phyloP scores from a whole-genome alignment of 2,888 invertebrate genomes.

The Portevinia maculata region DNA sequence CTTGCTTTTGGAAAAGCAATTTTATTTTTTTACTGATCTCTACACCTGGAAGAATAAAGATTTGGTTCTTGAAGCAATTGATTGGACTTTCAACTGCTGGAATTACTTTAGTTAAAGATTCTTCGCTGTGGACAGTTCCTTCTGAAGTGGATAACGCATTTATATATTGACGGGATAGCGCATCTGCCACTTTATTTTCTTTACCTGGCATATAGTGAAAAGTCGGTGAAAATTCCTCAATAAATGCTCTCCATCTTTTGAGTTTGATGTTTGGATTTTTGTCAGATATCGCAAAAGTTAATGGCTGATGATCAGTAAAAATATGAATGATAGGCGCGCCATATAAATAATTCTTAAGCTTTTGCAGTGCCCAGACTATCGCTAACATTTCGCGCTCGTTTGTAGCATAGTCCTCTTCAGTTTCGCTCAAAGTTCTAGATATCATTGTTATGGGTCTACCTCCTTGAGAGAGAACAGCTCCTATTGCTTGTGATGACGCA shows the following conservation, averaged over 20 bases:
- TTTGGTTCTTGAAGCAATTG: constrained; percentile 28
- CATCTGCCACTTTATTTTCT: constrained; percentile 36
- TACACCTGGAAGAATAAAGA: not conserved
- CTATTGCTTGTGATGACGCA: constrained; percentile 76
- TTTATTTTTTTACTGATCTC: constrained; percentile 21
- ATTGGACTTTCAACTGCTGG: constrained; percentile 17
- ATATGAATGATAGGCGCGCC: constrained; percentile 69
- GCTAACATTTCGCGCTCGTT: constrained; percentile 79
- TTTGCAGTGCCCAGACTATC: too few relatives aligned
- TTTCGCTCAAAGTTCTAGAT: constrained; percentile 75
- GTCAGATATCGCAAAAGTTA: constrained; percentile 61
- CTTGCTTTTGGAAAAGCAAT: constrained; percentile 16
- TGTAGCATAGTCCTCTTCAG: constrained; percentile 72
- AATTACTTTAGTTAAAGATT: constrained; percentile 6
- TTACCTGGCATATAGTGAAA: constrained; percentile 36
- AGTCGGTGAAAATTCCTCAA: constrained; percentile 27
- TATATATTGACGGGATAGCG: constrained; percentile 26
- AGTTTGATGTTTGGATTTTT: constrained; percentile 32
- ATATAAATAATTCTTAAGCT: too few relatives aligned
- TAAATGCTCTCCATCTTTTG: constrained; percentile 36
- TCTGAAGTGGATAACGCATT: not conserved
- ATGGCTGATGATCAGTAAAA: constrained; percentile 66
- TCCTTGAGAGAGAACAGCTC: constrained; percentile 76
- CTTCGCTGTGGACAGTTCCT: constrained; percentile 6
- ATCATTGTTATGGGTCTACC: constrained; percentile 76